phyloP scores from a whole-genome alignment of 2,113 vertebrate species.

The Misgurnus anguillicaudatus region DNA sequence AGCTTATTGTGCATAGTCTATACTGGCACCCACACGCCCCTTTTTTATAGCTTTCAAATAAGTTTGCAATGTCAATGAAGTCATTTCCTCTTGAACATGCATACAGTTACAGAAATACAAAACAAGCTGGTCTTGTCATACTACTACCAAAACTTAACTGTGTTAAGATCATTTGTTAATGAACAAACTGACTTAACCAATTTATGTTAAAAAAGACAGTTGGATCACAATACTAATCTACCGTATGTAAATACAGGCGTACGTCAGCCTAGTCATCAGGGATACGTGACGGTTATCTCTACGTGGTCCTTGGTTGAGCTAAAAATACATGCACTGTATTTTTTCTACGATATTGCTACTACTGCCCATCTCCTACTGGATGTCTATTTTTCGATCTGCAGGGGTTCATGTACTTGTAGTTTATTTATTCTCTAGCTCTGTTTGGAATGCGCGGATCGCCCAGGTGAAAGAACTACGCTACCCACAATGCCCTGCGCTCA shows the following conservation, averaged over 20 bases:
- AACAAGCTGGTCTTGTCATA: neutral
- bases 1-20: neutral
- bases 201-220: neutral
- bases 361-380: constrained; percentile 61
- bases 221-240: neutral
- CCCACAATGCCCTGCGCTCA: constrained; percentile 63
- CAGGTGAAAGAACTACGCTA: constrained; percentile 62
- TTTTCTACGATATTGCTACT: constrained; percentile 69
- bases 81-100: neutral
- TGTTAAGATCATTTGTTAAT: neutral
- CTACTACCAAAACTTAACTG: neutral
- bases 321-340: constrained; percentile 70
- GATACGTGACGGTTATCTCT: constrained; percentile 28
- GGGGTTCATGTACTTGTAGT: constrained; percentile 71
- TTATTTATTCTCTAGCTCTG: neutral
- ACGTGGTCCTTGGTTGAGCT: constrained; percentile 54
- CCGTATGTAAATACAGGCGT: neutral
- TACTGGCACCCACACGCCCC: neutral
- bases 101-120: neutral
- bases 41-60: neutral
- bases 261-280: constrained; percentile 1
- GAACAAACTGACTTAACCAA: neutral
- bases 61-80: neutral
- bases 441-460: neutral
- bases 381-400: constrained; percentile 53